Base-by-base conservation (phyloP, 2,797 vertebrate genomes). In the Helarctos malayanus region DNA sequence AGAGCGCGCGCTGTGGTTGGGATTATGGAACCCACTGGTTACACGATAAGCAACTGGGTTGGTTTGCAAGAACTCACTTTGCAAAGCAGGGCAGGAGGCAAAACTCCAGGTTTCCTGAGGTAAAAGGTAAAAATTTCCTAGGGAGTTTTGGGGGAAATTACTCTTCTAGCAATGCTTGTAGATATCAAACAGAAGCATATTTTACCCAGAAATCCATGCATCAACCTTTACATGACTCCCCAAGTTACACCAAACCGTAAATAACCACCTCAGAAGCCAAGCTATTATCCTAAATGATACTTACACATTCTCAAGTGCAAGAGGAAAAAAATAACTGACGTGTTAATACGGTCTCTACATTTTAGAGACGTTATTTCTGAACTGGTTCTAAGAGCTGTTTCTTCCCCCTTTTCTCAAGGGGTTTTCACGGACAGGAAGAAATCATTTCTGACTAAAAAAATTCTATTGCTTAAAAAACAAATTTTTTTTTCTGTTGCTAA, bases 101-200 rank as follows among this genome's bases (percentile, higher is more conserved):
- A 85, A 94, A 76, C 29, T 89, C 86, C 63, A 95, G 32, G 12
- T 71, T 81, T 83, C 76, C 68, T 73, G 13, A 79, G 86, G 15
- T 78, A 35, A 79, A 89, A 79, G 59, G 27, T 71, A 61, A 97
- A 84, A 96, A 89, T 35, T 92, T 95, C 35, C 91, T 61, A 88
- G 89, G 91, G 85, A 95, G 79, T 95, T 98, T 97, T 96, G 65
- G 88, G 93, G 94, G 95, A 95, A 96, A 96, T 92, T 78, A 94
- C 76, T 97, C 73, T 85, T 41, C 84, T 32, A 21, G 25, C 63
- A 83, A 61, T 68, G 57, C 82, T 41, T 89, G 76, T 61, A 47
- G 27, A 85, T 96, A 78, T 97, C 95, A 96, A 95, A 95, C 71
- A 73, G 83, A 96, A 96, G n/a, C 18, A 0, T 47, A 19, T 41